Evolutionary conservation across 2,888 invertebrate species (phyloP), one percentile per base, ranked within the genome.

Genomic region (Platycnemis pennipes): DNA sequence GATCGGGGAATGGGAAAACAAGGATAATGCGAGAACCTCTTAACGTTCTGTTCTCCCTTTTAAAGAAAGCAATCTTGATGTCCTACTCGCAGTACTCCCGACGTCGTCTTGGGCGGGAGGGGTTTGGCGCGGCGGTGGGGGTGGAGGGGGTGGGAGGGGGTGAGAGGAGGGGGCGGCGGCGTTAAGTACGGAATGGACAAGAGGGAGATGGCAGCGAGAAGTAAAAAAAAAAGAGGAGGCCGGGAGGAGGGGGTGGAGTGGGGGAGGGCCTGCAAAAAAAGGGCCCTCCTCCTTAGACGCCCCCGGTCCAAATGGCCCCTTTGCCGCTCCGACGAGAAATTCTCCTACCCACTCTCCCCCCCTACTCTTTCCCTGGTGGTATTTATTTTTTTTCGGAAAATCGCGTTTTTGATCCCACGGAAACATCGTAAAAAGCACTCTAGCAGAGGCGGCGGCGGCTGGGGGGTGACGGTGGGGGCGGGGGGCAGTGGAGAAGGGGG

Each of bases 391-490:
- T 63, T 63, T 44, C 91, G 87, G 42, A 91, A 91, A 91, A 91
- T 91, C 91, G 91, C 91, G 91, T 91, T 91, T 91, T 91, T 91
- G 91, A 91, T 91, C 91, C 91, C 91, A 69, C 69, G 91, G 91
- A 91, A 91, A 91, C 91, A 91, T 91, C 91, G 91, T 91, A 91
- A 91, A 91, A 91, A 91, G 91, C 91, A 91, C 91, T 91, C 91
- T 91, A 56, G 44, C 42, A 63, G 63, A 4, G 44, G 63, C 11
- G 63, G 91, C 42, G 86, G 26, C 22, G 86, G 42, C 2, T 37
- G 53, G 31, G 44, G 86, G 42, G 5, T 16, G 91, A 16, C 11
- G 31, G 89, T 26, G 26, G 16, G 26, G 63, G 91, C 3, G 87
- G n/a, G 1, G 87, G 44, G 4, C 37, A n/a, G 8, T 37, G 19